Evolutionary conservation across 2,113 vertebrate genomes (phyloP).

Genomic region (Tenebrosternarchus preto): DNA sequence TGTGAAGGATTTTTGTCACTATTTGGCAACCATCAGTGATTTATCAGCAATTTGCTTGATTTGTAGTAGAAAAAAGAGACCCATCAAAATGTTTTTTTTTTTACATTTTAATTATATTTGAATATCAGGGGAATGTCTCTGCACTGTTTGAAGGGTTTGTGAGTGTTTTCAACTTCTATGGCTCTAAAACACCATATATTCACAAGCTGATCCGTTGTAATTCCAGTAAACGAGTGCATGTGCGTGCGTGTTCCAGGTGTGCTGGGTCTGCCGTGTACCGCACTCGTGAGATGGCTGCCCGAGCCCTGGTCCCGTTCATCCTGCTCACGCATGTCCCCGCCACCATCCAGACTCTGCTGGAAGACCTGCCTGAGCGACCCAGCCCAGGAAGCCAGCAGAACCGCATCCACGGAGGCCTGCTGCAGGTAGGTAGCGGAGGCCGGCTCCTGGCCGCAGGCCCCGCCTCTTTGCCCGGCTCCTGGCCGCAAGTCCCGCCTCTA

Average conservation of each 20-base stretch:
- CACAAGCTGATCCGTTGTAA: background rate
- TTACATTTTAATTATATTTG: too few species aligned
- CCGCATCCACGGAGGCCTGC: slow-evolving; percentile 84
- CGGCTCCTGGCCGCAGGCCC: too few species aligned
- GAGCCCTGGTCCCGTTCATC: slow-evolving; percentile 90
- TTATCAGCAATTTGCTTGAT: too few species aligned
- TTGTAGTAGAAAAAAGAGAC: too few species aligned
- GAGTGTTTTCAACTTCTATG: background rate
- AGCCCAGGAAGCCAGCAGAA: slow-evolving; percentile 78
- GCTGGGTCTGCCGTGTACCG: slow-evolving; percentile 83
- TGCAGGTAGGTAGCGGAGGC: slow-evolving; percentile 89
- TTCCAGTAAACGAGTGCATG: background rate
- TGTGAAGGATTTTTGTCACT: too few species aligned
- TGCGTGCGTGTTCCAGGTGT: slow-evolving; percentile 74
- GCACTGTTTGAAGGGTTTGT: too few species aligned
- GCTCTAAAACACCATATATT: background rate
- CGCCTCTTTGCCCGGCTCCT: too few species aligned
- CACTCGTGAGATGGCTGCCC: slow-evolving; percentile 87
- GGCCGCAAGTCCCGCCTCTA: too few species aligned
- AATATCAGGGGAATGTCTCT: too few species aligned
- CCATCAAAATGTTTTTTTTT: too few species aligned
- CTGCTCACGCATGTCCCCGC: slow-evolving; percentile 75
- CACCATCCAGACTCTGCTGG: slow-evolving; percentile 73
- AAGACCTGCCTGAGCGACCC: slow-evolving; percentile 75
- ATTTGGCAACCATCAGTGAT: too few species aligned